A percentile compares a stretch with the other conserved stretches of the same genome.
These are phyloP conservation scores for Heliopora coerulea DNA, from an alignment of 92 coral and sea anemone species.

Conservation along the genomic window DNA sequence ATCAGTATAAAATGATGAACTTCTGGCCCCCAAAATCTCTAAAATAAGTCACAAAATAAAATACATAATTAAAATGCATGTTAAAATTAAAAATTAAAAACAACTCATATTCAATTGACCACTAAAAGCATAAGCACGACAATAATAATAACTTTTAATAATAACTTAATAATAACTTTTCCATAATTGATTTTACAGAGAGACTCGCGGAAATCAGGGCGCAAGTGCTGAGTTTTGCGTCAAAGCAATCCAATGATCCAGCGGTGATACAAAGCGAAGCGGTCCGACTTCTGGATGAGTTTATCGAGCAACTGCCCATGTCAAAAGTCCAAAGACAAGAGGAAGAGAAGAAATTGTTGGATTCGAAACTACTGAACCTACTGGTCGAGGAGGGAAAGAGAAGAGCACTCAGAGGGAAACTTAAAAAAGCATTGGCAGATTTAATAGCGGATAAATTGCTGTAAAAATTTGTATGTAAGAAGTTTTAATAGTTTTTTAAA, in stretches of 20 bases:
- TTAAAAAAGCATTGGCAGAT: slow-evolving; percentile 83
- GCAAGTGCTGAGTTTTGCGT: slow-evolving; percentile 71
- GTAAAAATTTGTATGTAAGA: not conserved
- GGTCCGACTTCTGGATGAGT: slow-evolving; percentile 71
- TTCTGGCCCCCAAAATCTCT: no score
- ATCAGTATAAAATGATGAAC: no score
- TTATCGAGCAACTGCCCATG: slow-evolving; percentile 79
- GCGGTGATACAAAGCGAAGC: slow-evolving; percentile 70
- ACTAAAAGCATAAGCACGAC: not conserved
- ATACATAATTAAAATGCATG: no score
- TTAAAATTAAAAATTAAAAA: no score
- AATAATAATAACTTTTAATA: no score
- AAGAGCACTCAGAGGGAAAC: slow-evolving; percentile 64
- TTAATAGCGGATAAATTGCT: slow-evolving; percentile 80
- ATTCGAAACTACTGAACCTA: slow-evolving; percentile 67
- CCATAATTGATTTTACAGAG: slow-evolving; percentile 44
- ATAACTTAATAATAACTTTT: no score
- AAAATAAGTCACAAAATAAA: no score
- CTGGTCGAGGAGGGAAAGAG: slow-evolving; percentile 66
- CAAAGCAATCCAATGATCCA: slow-evolving; percentile 70
- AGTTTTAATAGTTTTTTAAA: not conserved
- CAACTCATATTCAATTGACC: not conserved
- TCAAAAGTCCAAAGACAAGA: slow-evolving; percentile 66
- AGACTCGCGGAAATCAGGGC: slow-evolving; percentile 71
- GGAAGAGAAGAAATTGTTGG: slow-evolving; percentile 62